Percentiles rank a stretch among this genome's conserved stretches.
These are phyloP conservation scores for Caenorhabditis sinica DNA, from an alignment of 2,888 invertebrate genomes.

Conservation along the genomic window DNA sequence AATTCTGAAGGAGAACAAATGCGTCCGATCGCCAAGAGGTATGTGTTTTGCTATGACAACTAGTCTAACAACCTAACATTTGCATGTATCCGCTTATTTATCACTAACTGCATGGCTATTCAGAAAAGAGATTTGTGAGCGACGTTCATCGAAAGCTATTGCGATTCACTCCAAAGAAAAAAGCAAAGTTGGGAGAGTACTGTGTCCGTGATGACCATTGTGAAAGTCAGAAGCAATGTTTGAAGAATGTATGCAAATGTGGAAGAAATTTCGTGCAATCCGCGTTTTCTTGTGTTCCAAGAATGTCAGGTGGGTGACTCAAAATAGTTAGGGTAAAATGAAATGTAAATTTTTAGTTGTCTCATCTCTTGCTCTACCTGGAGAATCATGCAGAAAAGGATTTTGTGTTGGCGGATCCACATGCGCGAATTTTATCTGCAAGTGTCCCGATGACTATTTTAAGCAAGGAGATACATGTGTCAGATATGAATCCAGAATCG, in stretches of 20 bases:
- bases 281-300: conserved; percentile 52
- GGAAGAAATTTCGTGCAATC: conserved; percentile 58
- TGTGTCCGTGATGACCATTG: conserved; percentile 60
- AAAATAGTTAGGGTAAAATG: background rate
- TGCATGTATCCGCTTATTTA: background rate
- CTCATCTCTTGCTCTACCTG: conserved; percentile 76
- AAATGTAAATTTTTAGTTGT: conserved; percentile 70
- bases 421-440: conserved; percentile 72
- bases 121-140: conserved; percentile 58
- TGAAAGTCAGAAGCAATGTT: conserved; percentile 52
- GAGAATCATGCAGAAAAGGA: conserved; percentile 70
- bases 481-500: conserved; percentile 59
- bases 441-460: conserved; percentile 69
- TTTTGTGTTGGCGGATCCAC: conserved; percentile 82
- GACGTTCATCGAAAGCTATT: conserved; percentile 44
- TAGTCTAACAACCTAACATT: conserved; percentile 3
- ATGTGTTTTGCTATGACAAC: background rate
- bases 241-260: conserved; percentile 64
- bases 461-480: conserved; percentile 58
- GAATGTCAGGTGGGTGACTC: conserved; percentile 58
- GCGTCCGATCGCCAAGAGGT: conserved; percentile 67
- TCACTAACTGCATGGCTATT: conserved; percentile 59
- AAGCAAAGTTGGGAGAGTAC: conserved; percentile 61
- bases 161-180: conserved; percentile 59
- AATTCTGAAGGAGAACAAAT: conserved; percentile 70